Evolutionary conservation across 2,113 vertebrate genomes (phyloP), one percentile per base, ranked within the genome.

Genomic region (Seriola rivoliana): DNA sequence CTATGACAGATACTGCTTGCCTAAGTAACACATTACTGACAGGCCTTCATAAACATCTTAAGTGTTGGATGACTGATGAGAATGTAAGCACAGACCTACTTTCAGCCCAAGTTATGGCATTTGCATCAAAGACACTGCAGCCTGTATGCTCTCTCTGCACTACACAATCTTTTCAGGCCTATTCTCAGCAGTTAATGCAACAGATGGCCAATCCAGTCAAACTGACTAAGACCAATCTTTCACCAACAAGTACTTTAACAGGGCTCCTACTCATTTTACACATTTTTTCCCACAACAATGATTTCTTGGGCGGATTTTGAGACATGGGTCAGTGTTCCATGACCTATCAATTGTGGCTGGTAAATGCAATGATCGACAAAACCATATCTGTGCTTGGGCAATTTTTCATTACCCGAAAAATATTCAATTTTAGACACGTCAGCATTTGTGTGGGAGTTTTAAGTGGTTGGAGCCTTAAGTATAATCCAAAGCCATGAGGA

Each of bases 261-360:
- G 19, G 14, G 71, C 86, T 84, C 81, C 86, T 78, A 88, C 85
- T 84, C 88, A 34, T 60, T 90, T 89, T 80, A 62, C 84, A 85
- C 76, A 8, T 57, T 71, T 60, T 17, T 70, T 29, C 19, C 23
- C 70, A 72, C 64, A 36, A 76, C 23, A 25, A 14, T 29, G 7
- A 58, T 50, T 80, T 68, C 32, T 46, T 66, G 78, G 54, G 52
- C 14, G 19, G 23, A 62, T 57, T 80, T 29, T 6, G 8, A 78
- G 46, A 86, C 71, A 25, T 38, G 71, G 89, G 81, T 79, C 82
- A 82, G 60, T 34, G 65, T 68, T 82, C 21, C 57, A 29, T 21
- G 59, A 48, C 64, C 38, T 21, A 10, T 32, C 23, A 32, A 71
- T 38, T 59, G 42, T 1, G 66, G 11, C 52, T 73, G 67, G 59